Base-by-base conservation (phyloP, 92 coral and sea anemone species). In the Umimayanthus kanabou region DNA sequence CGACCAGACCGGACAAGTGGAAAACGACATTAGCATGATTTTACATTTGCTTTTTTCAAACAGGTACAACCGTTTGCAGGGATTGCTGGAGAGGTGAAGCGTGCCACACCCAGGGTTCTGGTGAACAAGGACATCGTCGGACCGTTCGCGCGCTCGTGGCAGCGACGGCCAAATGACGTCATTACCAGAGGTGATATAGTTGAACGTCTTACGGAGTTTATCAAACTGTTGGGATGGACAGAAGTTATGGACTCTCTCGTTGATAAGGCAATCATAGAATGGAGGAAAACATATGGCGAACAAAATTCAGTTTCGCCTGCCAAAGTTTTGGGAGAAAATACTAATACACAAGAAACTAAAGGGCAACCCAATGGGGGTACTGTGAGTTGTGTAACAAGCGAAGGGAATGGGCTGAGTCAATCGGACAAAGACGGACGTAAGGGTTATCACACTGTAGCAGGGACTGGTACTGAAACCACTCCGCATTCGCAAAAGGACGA, bases 51-150 rank as follows among this genome's bases (percentile, higher is more conserved):
- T 55, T 33, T 0, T 0, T 33, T 49, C 20, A 22, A 82, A 69
- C 79, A 95, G 98, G 98, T 95, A 29, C 92, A 95, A 50, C 98
- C 98, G 7, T 95, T 95, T 95, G 98, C 98, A 5, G 98, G 98
- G 49, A 95, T 95, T 30, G 94, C 87, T 1, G 88, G 92, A 29
- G 93, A 92, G 5, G 96, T 86, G 2, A 89, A 80, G 10, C 96
- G 91, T 26, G 90, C 90, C 39, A 92, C 94, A 16, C 98, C 98
- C 9, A 89, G 98, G 28, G 87, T 95, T 9, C 86, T 95, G 6
- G 73, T 95, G 9, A 95, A 95, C 94, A 92, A 94, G 73, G 93
- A 95, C 73, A 85, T 87, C 15, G 98, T 95, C 4, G 98, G 98
- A 20, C 98, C 98, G 4, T 95, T 95, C 66, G 91, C 91, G 5